Conservation (phyloP, 2,797 vertebrate genomes). For the Enteromius thamalakanensis region DNA sequence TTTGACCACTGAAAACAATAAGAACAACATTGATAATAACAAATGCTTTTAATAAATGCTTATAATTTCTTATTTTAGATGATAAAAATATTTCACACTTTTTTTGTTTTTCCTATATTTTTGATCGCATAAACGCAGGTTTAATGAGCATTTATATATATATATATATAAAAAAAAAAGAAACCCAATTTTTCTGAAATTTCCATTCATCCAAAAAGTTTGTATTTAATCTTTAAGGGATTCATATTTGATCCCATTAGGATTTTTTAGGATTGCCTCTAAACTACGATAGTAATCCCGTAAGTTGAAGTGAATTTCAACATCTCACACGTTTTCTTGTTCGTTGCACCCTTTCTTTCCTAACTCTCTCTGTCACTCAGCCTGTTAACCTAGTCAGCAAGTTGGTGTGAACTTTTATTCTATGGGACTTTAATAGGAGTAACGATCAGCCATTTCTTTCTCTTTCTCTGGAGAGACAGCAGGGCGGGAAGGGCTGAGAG, state of each 20-base stretch:
- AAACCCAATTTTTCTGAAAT: not conserved
- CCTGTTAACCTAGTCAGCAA: slow-evolving; percentile 50
- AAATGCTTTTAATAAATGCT: too few species aligned
- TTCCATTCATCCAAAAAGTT: not conserved
- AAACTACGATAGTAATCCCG: slow-evolving; percentile 4
- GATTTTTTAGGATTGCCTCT: slow-evolving; percentile 13
- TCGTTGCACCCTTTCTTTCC: not conserved
- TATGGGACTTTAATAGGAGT: slow-evolving; percentile 68
- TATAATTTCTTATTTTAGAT: too few species aligned
- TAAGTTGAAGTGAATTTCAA: slow-evolving; percentile 33
- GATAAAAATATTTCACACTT: too few species aligned
- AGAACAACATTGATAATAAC: not conserved
- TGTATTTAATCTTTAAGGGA: slow-evolving; percentile 15
- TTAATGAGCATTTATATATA: not conserved
- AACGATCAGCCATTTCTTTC: slow-evolving; percentile 60
- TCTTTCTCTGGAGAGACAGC: slow-evolving; percentile 58
- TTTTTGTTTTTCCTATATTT: not conserved
- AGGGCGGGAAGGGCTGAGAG: slow-evolving; percentile 16
- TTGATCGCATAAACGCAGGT: not conserved
- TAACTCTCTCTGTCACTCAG: slow-evolving; percentile 65
- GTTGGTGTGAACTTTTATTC: slow-evolving; percentile 64
- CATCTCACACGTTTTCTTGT: slow-evolving; percentile 27
- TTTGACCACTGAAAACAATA: not conserved
- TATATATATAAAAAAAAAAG: not conserved
- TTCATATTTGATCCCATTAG: slow-evolving; percentile 6